A percentile compares a stretch with the other conserved stretches of the same genome.
Conservation (phyloP, 2,113 vertebrate species). For the Cranoglanis bouderius region DNA sequence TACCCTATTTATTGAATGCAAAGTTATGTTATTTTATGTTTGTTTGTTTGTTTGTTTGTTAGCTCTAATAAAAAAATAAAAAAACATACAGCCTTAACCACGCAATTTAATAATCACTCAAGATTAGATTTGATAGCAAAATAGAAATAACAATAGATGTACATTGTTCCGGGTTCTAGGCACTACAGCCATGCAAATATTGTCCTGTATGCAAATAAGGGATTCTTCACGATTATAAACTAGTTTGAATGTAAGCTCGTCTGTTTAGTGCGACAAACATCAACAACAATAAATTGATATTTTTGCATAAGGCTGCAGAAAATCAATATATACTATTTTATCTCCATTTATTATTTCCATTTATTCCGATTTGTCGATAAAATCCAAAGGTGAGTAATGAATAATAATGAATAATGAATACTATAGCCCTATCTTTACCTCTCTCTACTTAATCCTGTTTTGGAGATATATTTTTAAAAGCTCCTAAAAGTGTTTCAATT, state of each 20-base stretch:
- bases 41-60: not conserved
- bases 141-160: not conserved
- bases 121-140: not conserved
- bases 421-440: not conserved
- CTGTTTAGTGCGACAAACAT: conserved; percentile 2
- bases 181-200: conserved; percentile 37
- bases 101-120: not conserved
- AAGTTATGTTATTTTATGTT: not conserved
- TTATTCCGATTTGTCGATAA: not conserved
- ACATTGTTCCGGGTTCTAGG: not conserved
- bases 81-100: not conserved
- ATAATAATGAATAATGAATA: not conserved
- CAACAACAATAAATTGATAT: not conserved
- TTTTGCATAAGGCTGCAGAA: conserved; percentile 31
- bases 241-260: conserved; percentile 22
- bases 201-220: conserved; percentile 39
- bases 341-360: not conserved
- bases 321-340: not conserved
- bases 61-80: not conserved
- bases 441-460: not conserved
- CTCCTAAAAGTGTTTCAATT: not conserved
- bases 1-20: not conserved
- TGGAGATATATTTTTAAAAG: not conserved
- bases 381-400: not conserved
- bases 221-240: conserved; percentile 15